Conservation (phyloP, 2,113 vertebrate species). For the Channa argus region DNA sequence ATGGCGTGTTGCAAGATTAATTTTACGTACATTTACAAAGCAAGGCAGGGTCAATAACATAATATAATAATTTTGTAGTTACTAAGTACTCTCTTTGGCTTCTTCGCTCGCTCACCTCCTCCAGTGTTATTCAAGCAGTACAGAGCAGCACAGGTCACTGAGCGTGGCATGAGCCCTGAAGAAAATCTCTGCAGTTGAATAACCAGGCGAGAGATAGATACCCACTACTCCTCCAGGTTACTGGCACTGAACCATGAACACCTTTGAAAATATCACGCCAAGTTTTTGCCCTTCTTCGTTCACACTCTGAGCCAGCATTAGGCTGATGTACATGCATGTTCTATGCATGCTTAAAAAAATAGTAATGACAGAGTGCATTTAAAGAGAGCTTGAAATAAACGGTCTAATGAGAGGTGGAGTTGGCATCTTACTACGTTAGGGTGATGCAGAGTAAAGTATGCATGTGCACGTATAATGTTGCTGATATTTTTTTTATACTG, state of each 20-base stretch:
- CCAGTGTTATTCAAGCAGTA: background rate
- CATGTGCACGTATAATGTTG: background rate
- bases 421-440: conserved; percentile 47
- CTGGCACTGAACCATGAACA: conserved; percentile 30
- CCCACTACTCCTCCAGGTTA: conserved; percentile 23
- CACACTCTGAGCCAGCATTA: accelerated
- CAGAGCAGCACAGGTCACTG: conserved; percentile 41
- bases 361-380: conserved; percentile 5
- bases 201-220: conserved; percentile 19
- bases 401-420: conserved; percentile 39
- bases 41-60: background rate
- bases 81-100: background rate
- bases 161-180: conserved; percentile 2
- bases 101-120: background rate
- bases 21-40: background rate
- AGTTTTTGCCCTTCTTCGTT: background rate
- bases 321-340: background rate
- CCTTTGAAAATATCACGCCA: conserved; percentile 30
- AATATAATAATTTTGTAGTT: conserved; percentile 2
- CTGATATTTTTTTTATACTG: conserved; percentile 26
- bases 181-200: conserved; percentile 1
- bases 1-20: too few relatives aligned
- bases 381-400: conserved; percentile 38
- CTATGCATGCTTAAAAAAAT: background rate
- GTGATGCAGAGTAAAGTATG: conserved; percentile 21